Base-by-base conservation (phyloP, 2,888 invertebrate genomes). In the Ptychoptera contaminata region DNA sequence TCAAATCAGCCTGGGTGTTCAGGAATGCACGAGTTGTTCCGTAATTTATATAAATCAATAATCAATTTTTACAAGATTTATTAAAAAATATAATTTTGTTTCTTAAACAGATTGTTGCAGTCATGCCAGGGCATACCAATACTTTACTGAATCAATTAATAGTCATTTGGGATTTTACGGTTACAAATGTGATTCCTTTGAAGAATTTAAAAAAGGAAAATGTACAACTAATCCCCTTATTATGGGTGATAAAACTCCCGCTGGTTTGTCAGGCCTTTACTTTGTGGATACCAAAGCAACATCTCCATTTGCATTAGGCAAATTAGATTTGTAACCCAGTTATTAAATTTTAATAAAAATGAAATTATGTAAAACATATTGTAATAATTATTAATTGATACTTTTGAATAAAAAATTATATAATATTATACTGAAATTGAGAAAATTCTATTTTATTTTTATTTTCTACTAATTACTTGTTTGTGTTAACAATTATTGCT, bases 121-220 rank as follows among this genome's bases (percentile, higher is more conserved):
- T n/a, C 42, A 42, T 34, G 34, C 34, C 8, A 12, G 42, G 12
- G 42, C 42, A 6, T 34, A 42, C 15, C 1, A 16, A 35, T 42
- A 23, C 12, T 42, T 23, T 5, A 34, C 34, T 8, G 42, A 42
- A 42, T 42, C 42, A n/a, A 42, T 42, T 30, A 7, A 34, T 5
- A 5, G 9, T 8, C 7, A 15, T n/a, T 9, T 12, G 2, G 42
- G 34, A 9, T 42, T 42, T 12, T 16, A 12, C 11, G 42, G 30
- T 1, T 11, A 7, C n/a, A 42, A 42, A 35, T 42, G 42, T 42
- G 16, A 42, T 4, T 36, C 36, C 8, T 14, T 12, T 36, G 12
- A 36, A 36, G 5, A 36, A 12, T 12, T 12, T 8, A 14, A 36
- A 12, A 2, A 8, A 12, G 36, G 12, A 36, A 14, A 36, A 5